phyloP scores from a whole-genome alignment of 2,888 invertebrate species.

The Eristalis tenax region DNA sequence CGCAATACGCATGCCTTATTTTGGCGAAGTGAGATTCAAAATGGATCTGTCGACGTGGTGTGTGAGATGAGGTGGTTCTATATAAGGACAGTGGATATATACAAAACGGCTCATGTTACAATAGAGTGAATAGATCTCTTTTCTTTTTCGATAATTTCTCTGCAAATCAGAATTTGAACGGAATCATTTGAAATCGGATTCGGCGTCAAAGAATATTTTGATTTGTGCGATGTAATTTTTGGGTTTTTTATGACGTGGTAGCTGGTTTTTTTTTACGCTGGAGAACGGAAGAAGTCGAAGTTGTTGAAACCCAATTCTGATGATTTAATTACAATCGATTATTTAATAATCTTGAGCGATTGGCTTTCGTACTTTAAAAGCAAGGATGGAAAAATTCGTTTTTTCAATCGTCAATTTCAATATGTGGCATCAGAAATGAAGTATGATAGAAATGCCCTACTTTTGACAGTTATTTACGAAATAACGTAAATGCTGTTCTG shows the following conservation, averaged over 20 bases:
- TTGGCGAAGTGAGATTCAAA: constrained; percentile 76
- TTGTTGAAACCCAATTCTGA: too few species aligned
- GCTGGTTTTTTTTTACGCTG: background rate
- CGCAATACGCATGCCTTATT: constrained; percentile 77
- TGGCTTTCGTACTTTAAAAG: too few species aligned
- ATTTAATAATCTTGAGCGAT: too few species aligned
- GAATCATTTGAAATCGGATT: background rate
- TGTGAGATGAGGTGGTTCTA: constrained; percentile 50
- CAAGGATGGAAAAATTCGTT: too few species aligned
- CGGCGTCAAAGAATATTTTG: background rate
- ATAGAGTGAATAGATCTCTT: constrained; percentile 22
- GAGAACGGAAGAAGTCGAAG: too few species aligned
- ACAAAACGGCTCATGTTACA: constrained; percentile 60
- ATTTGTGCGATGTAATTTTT: background rate
- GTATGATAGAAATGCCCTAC: too few species aligned
- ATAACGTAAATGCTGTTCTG: too few species aligned
- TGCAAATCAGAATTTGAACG: background rate
- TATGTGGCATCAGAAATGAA: too few species aligned
- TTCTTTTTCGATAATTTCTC: constrained; percentile 3
- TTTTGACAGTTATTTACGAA: too few species aligned
- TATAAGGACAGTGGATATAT: constrained; percentile 62
- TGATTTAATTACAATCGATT: too few species aligned
- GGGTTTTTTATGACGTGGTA: background rate
- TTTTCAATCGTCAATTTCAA: too few species aligned
- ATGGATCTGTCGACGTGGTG: constrained; percentile 32